A percentile compares a stretch with the other conserved stretches of the same genome.
Evolutionary conservation across 2,797 vertebrate species (phyloP).

Genomic region (Gymnoscopelus braueri): DNA sequence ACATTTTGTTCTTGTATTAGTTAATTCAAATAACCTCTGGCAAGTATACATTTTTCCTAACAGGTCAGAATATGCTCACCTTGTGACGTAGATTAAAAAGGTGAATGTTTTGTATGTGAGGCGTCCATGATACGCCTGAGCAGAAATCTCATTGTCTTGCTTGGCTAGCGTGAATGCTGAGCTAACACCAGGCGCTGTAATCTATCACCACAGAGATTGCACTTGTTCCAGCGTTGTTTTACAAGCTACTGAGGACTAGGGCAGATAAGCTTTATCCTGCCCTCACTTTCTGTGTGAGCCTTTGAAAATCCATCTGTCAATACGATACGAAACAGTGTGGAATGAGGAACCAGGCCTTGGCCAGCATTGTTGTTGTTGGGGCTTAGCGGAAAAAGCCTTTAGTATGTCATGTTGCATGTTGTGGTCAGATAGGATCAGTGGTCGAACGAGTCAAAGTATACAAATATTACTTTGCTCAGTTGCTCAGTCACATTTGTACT

Average conservation of each 20-base stretch:
- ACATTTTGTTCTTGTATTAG: not conserved
- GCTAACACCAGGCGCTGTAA: slow-evolving; percentile 71
- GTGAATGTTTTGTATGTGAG: slow-evolving; percentile 51
- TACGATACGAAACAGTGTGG: slow-evolving; percentile 65
- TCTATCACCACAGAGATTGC: slow-evolving; percentile 78
- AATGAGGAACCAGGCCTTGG: slow-evolving; percentile 34
- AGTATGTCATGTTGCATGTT: not conserved
- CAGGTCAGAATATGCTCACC: slow-evolving; percentile 36
- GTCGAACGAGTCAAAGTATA: no score
- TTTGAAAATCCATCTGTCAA: slow-evolving; percentile 79
- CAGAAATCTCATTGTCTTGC: slow-evolving; percentile 74
- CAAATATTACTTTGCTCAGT: no score
- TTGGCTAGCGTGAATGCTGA: slow-evolving; percentile 74
- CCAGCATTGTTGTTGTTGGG: slow-evolving; percentile 37
- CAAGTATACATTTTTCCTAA: slow-evolving; percentile 29
- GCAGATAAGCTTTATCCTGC: slow-evolving; percentile 77
- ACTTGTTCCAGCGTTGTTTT: slow-evolving; percentile 77
- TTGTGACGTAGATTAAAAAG: slow-evolving; percentile 61
- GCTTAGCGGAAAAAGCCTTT: slow-evolving; percentile 17
- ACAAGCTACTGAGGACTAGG: slow-evolving; percentile 74
- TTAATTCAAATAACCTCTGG: slow-evolving; percentile 22
- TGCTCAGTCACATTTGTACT: no score
- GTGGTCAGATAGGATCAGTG: not conserved
- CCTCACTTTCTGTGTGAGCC: slow-evolving; percentile 68
- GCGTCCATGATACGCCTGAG: slow-evolving; percentile 60